Evolutionary conservation across 1,140 invertebrate species (phyloP), one percentile per base, ranked within the genome.

Genomic region (Tetramorium parvispinum): DNA sequence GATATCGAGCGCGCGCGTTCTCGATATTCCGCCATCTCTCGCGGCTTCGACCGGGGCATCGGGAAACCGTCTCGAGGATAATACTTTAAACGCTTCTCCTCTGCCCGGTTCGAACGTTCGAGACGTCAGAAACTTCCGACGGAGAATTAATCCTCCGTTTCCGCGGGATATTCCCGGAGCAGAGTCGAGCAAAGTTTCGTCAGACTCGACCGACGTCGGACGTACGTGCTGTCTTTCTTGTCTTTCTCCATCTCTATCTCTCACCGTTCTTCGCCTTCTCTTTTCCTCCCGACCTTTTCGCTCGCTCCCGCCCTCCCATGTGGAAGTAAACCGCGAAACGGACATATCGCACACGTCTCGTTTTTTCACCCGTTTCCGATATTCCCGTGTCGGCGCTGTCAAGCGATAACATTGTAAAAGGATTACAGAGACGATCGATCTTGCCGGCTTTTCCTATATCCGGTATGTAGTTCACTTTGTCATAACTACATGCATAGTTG

Each of bases 111-210:
- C 78, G 75, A 88, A 88, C 86, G 86, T 88, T 91, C 89, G 89
- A 88, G 75, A 91, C 73, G 91, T 91, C 88, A 89, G 87, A 91
- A 91, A 91, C 90, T 91, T 91, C 89, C 82, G 90, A 91, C 93
- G 89, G 88, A 89, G 87, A 90, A 88, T 91, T 91, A 93, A 93
- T 93, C 92, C 89, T 91, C 92, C 88, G 89, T 93, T 93, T 93
- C 92, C 92, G 89, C 92, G 93, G 91, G 89, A 93, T 93, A 94
- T 93, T 93, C 92, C 87, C 71, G 85, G 90, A 93, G 92, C 91
- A 88, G 90, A 89, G 87, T 85, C 86, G 91, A 89, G 88, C 91
- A 93, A 93, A 94, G 92, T 94, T 93, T 93, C 86, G 91, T 88
- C 87, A 92, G 63, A 59, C 79, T 66, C 68, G 85, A 86, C 85